phyloP scores from a whole-genome alignment of 1,140 invertebrate species.

The Thaumatotibia leucotreta region DNA sequence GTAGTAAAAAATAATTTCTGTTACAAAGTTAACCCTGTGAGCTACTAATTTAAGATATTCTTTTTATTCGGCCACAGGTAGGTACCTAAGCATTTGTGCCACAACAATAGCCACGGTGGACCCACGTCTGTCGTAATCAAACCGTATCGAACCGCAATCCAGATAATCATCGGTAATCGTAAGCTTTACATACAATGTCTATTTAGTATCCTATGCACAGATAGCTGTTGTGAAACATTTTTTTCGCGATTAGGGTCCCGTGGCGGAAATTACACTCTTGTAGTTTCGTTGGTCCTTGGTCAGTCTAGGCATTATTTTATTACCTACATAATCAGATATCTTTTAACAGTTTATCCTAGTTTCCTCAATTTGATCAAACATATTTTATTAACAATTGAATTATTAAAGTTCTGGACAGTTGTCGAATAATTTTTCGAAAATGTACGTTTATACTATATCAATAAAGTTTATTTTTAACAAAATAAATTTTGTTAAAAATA shows the following conservation, averaged over 20 bases:
- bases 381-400: no score
- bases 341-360: no score
- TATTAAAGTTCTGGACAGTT: no score
- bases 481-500: no score
- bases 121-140: background rate
- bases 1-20: background rate
- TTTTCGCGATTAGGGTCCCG: background rate
- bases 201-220: constrained; percentile 9
- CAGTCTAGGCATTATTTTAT: no score
- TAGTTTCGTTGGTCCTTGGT: background rate
- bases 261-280: no score
- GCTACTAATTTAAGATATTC: background rate
- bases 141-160: background rate
- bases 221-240: background rate
- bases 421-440: no score
- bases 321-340: no score
- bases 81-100: background rate
- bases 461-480: no score
- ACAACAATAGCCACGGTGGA: background rate
- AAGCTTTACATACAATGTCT: constrained; percentile 9
- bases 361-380: no score
- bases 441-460: no score
- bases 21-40: no score
- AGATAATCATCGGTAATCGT: background rate
- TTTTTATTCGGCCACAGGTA: background rate